Evolutionary conservation across 2,888 invertebrate genomes (phyloP).

Genomic region (Seladonia tumulorum): DNA sequence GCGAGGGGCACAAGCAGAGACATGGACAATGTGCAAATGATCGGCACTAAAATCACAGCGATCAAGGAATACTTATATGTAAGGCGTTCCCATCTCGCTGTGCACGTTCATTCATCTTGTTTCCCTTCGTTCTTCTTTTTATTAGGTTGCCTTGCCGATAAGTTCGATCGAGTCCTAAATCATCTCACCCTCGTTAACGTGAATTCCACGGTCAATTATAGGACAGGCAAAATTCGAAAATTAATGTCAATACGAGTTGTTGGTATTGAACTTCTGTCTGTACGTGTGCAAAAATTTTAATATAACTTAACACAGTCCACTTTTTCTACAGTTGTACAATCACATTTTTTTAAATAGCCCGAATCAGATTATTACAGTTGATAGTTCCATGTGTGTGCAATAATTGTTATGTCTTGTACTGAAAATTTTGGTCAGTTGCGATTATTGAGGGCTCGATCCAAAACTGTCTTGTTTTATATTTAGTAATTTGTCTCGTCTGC

Average conservation of each 20-base stretch:
- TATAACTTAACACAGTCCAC: too few relatives aligned
- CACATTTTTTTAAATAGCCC: not conserved
- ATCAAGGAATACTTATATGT: slow-evolving; percentile 85
- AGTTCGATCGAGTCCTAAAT: not conserved
- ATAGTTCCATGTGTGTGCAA: too few relatives aligned
- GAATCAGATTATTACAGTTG: not conserved
- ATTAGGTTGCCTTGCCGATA: not conserved
- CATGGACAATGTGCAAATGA: slow-evolving; percentile 84
- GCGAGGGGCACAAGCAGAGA: slow-evolving; percentile 82
- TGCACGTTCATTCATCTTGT: slow-evolving; percentile 60
- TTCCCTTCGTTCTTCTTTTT: slow-evolving; percentile 36
- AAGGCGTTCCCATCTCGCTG: slow-evolving; percentile 76
- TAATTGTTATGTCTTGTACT: not conserved
- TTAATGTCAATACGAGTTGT: too few relatives aligned
- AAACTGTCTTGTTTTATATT: not conserved
- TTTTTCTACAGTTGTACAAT: too few relatives aligned
- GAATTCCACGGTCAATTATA: too few relatives aligned
- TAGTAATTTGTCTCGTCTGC: not conserved
- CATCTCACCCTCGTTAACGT: not conserved
- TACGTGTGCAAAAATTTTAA: too few relatives aligned
- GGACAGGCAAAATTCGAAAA: too few relatives aligned
- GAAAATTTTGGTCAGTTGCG: not conserved
- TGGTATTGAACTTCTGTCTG: too few relatives aligned
- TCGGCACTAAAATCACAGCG: slow-evolving; percentile 84
- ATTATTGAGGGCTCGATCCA: not conserved